A percentile compares a stretch with the other conserved stretches of the same genome.
phyloP scores from a whole-genome alignment of 2,888 invertebrate genomes.

The Chelonus formosanus region DNA sequence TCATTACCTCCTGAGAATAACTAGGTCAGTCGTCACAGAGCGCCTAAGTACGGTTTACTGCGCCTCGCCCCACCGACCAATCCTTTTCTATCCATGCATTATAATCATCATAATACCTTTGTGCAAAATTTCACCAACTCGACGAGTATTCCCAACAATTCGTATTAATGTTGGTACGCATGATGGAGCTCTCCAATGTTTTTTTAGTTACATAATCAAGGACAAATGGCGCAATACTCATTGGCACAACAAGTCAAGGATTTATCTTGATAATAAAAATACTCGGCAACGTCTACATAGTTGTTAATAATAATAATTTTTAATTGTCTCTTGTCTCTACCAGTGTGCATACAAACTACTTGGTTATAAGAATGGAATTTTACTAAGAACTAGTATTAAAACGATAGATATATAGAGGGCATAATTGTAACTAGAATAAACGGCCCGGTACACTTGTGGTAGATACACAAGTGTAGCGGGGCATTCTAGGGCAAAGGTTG shows the following conservation, averaged over 20 bases:
- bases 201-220: constrained; percentile 25
- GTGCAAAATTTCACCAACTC: neutral
- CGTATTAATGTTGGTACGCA: too few relatives aligned
- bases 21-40: constrained; percentile 65
- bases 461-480: constrained; percentile 29
- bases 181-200: neutral
- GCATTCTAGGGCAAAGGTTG: constrained; percentile 64
- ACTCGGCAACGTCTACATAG: neutral
- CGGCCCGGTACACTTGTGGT: neutral
- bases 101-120: neutral
- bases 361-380: too few relatives aligned
- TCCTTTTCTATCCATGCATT: constrained; percentile 8
- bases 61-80: constrained; percentile 18
- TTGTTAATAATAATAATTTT: neutral
- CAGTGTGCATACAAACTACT: too few relatives aligned
- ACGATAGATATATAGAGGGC: neutral
- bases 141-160: too few relatives aligned
- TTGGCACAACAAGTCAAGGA: constrained; percentile 20
- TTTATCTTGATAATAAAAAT: constrained; percentile 26
- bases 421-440: constrained; percentile 11
- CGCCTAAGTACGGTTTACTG: constrained; percentile 36
- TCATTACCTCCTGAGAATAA: constrained; percentile 64
- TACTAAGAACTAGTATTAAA: too few relatives aligned
- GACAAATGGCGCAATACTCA: constrained; percentile 23
- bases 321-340: neutral